Conservation (phyloP, 2,797 vertebrate species). For the Cynodonichthys magdalenae region DNA sequence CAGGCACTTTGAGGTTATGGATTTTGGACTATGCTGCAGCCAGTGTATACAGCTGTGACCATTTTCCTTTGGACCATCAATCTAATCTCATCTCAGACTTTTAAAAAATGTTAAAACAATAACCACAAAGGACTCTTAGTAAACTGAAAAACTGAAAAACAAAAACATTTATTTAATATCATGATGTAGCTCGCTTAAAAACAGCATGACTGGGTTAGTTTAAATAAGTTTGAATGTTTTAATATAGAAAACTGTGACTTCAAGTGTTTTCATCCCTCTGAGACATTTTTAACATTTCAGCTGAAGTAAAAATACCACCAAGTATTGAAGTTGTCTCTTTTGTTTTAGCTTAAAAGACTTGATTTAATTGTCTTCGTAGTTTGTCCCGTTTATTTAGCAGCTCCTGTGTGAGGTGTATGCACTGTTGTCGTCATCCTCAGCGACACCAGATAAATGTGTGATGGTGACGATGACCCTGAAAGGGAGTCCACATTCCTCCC, state of each 20-base stretch:
- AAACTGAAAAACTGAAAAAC: too few relatives aligned
- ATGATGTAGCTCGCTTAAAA: too few relatives aligned
- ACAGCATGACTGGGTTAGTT: too few relatives aligned
- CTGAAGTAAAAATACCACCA: conserved; percentile 6
- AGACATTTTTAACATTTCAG: background rate
- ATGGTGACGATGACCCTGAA: conserved; percentile 60
- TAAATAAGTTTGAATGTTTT: background rate
- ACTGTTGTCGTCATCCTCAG: conserved; percentile 11
- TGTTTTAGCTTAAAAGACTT: too few relatives aligned
- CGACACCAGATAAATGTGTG: conserved; percentile 51
- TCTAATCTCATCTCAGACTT: too few relatives aligned
- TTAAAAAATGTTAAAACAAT: too few relatives aligned
- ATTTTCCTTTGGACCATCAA: too few relatives aligned
- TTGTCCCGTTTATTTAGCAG: conserved; percentile 37
- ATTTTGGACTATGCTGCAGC: too few relatives aligned
- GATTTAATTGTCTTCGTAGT: conserved; percentile 28
- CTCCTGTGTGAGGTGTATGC: conserved; percentile 25
- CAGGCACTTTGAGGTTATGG: too few relatives aligned
- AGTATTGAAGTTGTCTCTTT: conserved; percentile 2
- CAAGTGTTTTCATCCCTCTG: background rate
- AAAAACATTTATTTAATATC: too few relatives aligned
- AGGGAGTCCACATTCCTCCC: conserved; percentile 59
- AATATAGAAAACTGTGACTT: background rate
- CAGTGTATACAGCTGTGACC: too few relatives aligned
- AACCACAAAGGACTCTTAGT: too few relatives aligned